These are phyloP conservation scores for Cheilosia pagana DNA, from an alignment of 2,888 invertebrate genomes.

Conservation along the genomic window DNA sequence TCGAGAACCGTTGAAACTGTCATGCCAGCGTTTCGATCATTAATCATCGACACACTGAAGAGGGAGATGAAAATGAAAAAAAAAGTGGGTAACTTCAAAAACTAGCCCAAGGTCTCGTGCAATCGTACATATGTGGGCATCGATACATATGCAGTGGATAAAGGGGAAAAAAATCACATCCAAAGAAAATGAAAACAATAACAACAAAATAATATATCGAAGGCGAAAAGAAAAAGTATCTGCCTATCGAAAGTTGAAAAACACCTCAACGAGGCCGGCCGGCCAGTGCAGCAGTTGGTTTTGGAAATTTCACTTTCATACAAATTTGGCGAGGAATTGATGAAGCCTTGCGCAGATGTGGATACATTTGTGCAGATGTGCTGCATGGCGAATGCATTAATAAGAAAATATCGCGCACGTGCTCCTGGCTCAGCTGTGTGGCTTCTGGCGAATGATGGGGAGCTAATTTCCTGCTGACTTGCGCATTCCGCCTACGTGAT, in stretches of 20 bases:
- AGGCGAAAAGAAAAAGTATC: conserved; percentile 63
- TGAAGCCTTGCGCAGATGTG: background rate
- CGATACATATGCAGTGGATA: conserved; percentile 1
- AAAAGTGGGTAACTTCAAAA: conserved; percentile 49
- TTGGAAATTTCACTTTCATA: conserved; percentile 64
- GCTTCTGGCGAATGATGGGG: conserved; percentile 4
- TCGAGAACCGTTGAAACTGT: conserved; percentile 63
- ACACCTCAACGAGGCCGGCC: conserved; percentile 50
- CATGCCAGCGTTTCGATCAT: conserved; percentile 62
- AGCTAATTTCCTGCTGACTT: conserved; percentile 21
- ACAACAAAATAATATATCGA: conserved; percentile 33
- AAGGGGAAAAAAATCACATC: conserved; percentile 13
- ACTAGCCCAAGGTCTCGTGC: conserved; percentile 68
- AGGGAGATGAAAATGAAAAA: conserved; percentile 29
- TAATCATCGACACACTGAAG: conserved; percentile 60
- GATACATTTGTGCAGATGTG: conserved; percentile 47
- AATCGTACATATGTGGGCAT: conserved; percentile 12
- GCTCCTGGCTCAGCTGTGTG: background rate
- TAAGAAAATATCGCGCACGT: conserved; percentile 41
- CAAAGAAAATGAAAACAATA: conserved; percentile 46
- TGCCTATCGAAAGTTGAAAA: conserved; percentile 69
- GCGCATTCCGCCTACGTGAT: conserved; percentile 27
- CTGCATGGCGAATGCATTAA: conserved; percentile 49
- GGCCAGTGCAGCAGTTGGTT: conserved; percentile 13
- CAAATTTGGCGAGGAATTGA: background rate